Evolutionary conservation across 2,888 invertebrate species (phyloP), one percentile per base, ranked within the genome.

Genomic region (Celastrina argiolus): DNA sequence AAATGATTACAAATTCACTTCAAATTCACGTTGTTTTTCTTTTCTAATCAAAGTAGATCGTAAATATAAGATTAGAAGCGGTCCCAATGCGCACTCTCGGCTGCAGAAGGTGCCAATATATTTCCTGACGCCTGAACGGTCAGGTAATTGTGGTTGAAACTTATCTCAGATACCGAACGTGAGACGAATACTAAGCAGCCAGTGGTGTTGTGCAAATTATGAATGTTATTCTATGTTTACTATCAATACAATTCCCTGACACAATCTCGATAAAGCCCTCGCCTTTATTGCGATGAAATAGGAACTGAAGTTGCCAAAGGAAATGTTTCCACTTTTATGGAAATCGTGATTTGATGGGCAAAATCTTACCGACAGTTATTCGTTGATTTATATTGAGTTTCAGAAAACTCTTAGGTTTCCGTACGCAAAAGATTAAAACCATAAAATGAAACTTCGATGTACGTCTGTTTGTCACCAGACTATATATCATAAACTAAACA

Each of bases 131-230:
- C 81, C 82, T 86, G 87, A 87, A 83, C 88, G 87, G 86, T 85
- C 88, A 85, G 87, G 88, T 89, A 87, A 87, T 89, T 89, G 88
- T 87, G 87, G 87, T 80, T 86, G 87, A 85, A 88, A 88, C 87
- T 88, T 89, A 88, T 88, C 88, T 88, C 83, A 81, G 83, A 82
- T 79, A 83, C 82, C 78, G 80, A 76, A 84, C 88, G 88, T 88
- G 88, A 84, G 80, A 79, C 71, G 88, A 88, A 88, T 88, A 83
- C 80, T 76, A 83, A 86, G 80, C 76, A 77, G 79, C 76, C 77
- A 77, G 77, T 78, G 78, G 80, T 76, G 79, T 81, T 81, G 78
- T 76, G 81, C 82, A 88, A 88, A 88, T 90, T 86, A 87, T 83
- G 82, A 88, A 82, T 80, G 79, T 75, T 78, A 77, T 76, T 73